Base-by-base conservation (phyloP, 2,797 vertebrate genomes). In the Eulemur albifrons region DNA sequence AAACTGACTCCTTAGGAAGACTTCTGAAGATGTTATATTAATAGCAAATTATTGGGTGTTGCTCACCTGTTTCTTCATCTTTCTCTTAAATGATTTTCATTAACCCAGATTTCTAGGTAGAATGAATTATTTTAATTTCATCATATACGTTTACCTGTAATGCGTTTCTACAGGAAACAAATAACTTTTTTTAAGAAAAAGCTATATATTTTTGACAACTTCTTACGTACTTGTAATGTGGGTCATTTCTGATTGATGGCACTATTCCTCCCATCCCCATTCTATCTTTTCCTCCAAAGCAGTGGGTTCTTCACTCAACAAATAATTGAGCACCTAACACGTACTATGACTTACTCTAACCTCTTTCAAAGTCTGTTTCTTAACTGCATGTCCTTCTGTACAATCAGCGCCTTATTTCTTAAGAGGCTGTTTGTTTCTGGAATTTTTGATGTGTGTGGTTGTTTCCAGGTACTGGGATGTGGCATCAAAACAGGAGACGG, bases 1-100 rank as follows among this genome's bases (percentile, higher is more conserved):
- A 95, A 94, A 91, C 1, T 40, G 73, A 96, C 59, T 89, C 30
- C 38, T 73, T 73, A 89, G 72, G 57, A 94, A 91, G 82, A 93
- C 23, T 92, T 94, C 48, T 77, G 85, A 93, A 88, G 83, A 59
- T 23, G 32, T 80, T 50, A 73, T 11, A 18, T 61, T 72, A 92
- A 88, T 27, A 92, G 30, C 48, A 91, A 75, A 92, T 82, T 83
- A 92, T 17, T 83, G 67, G 21, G 50, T 77, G 20, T n/a, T 84
- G 77, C 35, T 91, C 61, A 21, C 35, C 45, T 85, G 4, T 92
- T 82, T 90, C n/a, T 67, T 75, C 59, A 57, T 38, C 23, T 17
- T 88, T 88, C 8, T n/a, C 43, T 89, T 57, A 83, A 76, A 45
- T 83, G 35, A 43, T 77, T 95, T 67, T 86, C 48, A 89, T 70